A percentile compares a stretch with the other conserved stretches of the same genome.
phyloP scores from a whole-genome alignment of 2,888 invertebrate genomes.

The Chromoteleia sp. region DNA sequence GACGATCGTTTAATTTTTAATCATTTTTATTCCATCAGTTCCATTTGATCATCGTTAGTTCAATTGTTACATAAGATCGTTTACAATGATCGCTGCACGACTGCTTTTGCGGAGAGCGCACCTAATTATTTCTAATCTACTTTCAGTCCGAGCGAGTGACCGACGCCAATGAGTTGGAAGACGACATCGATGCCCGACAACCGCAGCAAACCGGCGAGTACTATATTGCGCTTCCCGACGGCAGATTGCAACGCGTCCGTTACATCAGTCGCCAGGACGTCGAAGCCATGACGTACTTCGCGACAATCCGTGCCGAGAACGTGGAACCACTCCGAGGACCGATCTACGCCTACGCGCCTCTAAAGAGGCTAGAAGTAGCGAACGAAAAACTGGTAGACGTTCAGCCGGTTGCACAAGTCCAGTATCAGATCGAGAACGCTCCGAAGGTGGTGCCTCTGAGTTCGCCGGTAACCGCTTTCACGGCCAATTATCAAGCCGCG shows the following conservation, averaged over 20 bases:
- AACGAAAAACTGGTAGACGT: slow-evolving; percentile 78
- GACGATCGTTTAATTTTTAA: too few species aligned
- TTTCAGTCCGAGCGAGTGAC: slow-evolving; percentile 75
- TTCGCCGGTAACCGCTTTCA: slow-evolving; percentile 77
- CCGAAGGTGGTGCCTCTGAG: slow-evolving; percentile 74
- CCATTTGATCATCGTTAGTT: too few species aligned
- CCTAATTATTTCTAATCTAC: slow-evolving; percentile 19
- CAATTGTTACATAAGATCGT: too few species aligned
- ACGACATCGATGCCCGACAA: slow-evolving; percentile 77
- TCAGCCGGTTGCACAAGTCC: slow-evolving; percentile 79
- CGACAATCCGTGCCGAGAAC: slow-evolving; percentile 87
- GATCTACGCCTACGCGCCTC: slow-evolving; percentile 86
- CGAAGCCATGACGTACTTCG: slow-evolving; percentile 88
- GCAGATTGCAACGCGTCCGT: slow-evolving; percentile 87
- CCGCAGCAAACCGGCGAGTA: slow-evolving; percentile 86
- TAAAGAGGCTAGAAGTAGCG: slow-evolving; percentile 80
- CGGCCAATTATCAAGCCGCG: slow-evolving; percentile 78
- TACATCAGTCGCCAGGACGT: slow-evolving; percentile 86
- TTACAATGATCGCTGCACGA: background rate
- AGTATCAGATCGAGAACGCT: slow-evolving; percentile 77
- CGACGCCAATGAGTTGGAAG: slow-evolving; percentile 81
- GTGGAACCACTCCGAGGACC: slow-evolving; percentile 88
- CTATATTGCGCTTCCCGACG: slow-evolving; percentile 88
- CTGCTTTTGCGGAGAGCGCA: background rate
- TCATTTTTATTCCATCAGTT: too few species aligned